phyloP scores from a whole-genome alignment of 2,113 vertebrate species.

The Tragelaphus scriptus region DNA sequence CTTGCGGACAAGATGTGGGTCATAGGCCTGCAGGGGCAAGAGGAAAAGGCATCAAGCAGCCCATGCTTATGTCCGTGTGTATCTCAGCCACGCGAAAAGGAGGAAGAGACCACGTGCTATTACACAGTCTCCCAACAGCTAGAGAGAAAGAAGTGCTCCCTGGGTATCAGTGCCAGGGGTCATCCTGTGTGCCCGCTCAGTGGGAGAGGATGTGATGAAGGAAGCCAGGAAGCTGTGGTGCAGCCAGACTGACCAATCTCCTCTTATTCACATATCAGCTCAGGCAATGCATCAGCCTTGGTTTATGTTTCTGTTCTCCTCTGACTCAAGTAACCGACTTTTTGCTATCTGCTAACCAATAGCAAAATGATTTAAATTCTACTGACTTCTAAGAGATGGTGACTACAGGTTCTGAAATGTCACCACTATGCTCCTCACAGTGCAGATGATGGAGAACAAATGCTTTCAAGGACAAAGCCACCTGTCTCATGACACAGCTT shows the following conservation, averaged over 20 bases:
- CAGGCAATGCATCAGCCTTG: neutral
- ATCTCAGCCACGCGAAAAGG: neutral
- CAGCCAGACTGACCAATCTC: neutral
- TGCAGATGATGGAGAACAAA: neutral
- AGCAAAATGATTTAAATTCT: neutral
- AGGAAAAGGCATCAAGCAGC: neutral
- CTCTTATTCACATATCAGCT: neutral
- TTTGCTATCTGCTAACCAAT: neutral
- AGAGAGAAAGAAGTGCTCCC: neutral
- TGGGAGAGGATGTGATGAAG: neutral
- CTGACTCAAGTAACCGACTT: neutral
- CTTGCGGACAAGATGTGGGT: neutral
- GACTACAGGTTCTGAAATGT: neutral
- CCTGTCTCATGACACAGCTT: neutral
- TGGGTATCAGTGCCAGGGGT: neutral
- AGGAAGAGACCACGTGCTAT: neutral
- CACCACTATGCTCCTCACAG: neutral
- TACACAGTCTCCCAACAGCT: neutral
- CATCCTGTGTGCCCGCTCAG: rapidly evolving
- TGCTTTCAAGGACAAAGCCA: neutral
- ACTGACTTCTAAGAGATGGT: neutral
- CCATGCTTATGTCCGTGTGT: rapidly evolving
- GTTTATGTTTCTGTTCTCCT: no score
- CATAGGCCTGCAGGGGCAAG: neutral
- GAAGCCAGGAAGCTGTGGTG: neutral